Conservation (phyloP, 2,113 vertebrate genomes). For the Larimichthys crocea region DNA sequence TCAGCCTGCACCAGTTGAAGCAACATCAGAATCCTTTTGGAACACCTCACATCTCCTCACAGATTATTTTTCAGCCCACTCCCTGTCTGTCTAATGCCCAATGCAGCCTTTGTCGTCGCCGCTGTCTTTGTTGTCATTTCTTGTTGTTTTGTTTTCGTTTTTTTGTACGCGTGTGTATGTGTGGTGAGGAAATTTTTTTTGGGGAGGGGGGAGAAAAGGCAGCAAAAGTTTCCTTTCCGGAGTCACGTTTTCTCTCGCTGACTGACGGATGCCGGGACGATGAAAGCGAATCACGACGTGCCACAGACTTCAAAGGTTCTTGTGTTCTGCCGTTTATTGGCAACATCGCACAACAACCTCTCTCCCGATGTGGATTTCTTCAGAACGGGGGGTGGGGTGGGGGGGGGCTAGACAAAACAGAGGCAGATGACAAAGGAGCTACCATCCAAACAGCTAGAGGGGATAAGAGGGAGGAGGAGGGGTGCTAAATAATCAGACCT, state of each 20-base stretch:
- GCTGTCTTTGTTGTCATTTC: slow-evolving; percentile 54
- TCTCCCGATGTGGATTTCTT: slow-evolving; percentile 60
- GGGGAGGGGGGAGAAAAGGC: slow-evolving; percentile 14
- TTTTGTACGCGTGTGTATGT: slow-evolving; percentile 25
- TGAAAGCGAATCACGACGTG: slow-evolving; percentile 75
- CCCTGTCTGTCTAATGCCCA: slow-evolving; percentile 55
- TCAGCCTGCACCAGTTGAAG: slow-evolving; percentile 33
- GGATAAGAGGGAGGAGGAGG: slow-evolving; percentile 51
- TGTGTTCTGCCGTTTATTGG: slow-evolving; percentile 70
- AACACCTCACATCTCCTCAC: slow-evolving; percentile 39
- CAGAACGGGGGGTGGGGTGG: slow-evolving; percentile 36
- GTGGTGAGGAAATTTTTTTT: slow-evolving; percentile 42
- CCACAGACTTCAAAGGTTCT: slow-evolving; percentile 73
- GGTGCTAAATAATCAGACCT: slow-evolving; percentile 71
- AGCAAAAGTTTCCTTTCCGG: slow-evolving; percentile 72
- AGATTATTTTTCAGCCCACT: slow-evolving; percentile 65
- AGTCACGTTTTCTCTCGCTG: slow-evolving; percentile 67
- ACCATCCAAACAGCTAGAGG: slow-evolving; percentile 68
- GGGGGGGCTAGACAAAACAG: slow-evolving; percentile 29
- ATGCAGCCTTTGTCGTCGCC: slow-evolving; percentile 38
- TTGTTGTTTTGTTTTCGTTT: slow-evolving; percentile 50
- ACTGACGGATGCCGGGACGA: slow-evolving; percentile 71
- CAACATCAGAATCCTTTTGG: slow-evolving; percentile 59
- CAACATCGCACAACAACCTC: slow-evolving; percentile 64
- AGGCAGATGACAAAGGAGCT: slow-evolving; percentile 65